Evolutionary conservation across 1,140 invertebrate species (phyloP).

Genomic region (Leptinotarsa lineolata): DNA sequence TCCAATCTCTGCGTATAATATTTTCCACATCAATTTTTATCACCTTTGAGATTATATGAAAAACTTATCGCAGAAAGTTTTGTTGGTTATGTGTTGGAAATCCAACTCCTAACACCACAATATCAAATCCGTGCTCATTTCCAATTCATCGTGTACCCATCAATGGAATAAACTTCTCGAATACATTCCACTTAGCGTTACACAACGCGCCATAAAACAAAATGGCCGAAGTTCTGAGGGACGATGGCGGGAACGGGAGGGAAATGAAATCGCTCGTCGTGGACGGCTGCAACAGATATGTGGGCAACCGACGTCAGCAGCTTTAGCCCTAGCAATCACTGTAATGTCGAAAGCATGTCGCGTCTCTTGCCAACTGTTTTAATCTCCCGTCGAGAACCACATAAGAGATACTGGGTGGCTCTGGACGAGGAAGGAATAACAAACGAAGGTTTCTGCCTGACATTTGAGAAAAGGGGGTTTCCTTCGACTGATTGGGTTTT

Average conservation of each 20-base stretch:
- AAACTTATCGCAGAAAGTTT: not conserved
- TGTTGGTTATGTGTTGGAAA: not conserved
- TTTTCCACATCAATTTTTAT: too few species aligned
- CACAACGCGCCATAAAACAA: constrained; percentile 20
- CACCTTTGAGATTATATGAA: not conserved
- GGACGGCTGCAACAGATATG: constrained; percentile 50
- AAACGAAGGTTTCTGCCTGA: too few species aligned
- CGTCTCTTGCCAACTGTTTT: constrained; percentile 43
- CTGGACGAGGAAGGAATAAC: not conserved
- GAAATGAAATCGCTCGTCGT: constrained; percentile 9
- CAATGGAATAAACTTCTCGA: not conserved
- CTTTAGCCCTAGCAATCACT: constrained; percentile 47
- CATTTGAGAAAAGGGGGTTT: too few species aligned
- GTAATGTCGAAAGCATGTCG: constrained; percentile 54
- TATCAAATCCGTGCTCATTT: not conserved
- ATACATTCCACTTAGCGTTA: constrained; percentile 10
- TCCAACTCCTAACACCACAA: not conserved
- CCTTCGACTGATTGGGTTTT: too few species aligned
- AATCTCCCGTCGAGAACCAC: constrained; percentile 43
- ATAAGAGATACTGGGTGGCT: constrained; percentile 14
- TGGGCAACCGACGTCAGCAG: constrained; percentile 49
- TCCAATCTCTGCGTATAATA: too few species aligned
- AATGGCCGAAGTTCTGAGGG: constrained; percentile 14
- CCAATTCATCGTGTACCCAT: not conserved
- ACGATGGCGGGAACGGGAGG: not conserved